phyloP scores from a whole-genome alignment of 2,797 vertebrate species.

The Pogoniulus pusillus region DNA sequence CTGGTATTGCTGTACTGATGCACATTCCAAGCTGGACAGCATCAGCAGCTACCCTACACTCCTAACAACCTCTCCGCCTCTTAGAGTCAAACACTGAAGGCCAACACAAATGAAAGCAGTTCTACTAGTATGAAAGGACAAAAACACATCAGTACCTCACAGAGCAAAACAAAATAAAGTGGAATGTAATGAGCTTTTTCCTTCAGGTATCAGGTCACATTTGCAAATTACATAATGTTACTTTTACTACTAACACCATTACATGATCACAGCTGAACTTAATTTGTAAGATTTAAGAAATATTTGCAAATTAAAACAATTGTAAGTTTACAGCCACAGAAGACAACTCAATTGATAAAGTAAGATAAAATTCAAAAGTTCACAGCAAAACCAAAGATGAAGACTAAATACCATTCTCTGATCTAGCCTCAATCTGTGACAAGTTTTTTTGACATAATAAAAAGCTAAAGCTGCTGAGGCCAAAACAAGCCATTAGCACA shows the following conservation, averaged over 20 bases:
- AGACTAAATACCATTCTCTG: not conserved
- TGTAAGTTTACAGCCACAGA: not conserved
- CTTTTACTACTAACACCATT: not conserved
- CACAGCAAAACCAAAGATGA: not conserved
- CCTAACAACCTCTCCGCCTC: not conserved
- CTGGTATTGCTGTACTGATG: not conserved
- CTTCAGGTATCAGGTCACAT: not conserved
- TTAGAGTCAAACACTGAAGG: not conserved
- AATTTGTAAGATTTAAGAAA: not conserved
- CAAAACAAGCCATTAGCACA: not conserved
- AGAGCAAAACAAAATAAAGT: not conserved
- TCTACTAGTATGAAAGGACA: not conserved
- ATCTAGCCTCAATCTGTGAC: not conserved
- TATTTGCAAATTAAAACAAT: not conserved
- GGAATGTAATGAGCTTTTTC: not conserved
- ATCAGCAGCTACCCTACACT: not conserved
- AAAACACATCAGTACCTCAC: not conserved
- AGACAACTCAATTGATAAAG: not conserved
- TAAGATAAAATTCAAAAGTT: not conserved
- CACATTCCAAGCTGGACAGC: not conserved
- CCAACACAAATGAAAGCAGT: not conserved
- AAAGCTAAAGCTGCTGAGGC: not conserved
- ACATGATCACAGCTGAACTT: not conserved
- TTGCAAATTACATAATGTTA: not conserved
- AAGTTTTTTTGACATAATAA: not conserved